phyloP scores from a whole-genome alignment of 2,888 invertebrate genomes.

The Chrysomela aeneicollis region DNA sequence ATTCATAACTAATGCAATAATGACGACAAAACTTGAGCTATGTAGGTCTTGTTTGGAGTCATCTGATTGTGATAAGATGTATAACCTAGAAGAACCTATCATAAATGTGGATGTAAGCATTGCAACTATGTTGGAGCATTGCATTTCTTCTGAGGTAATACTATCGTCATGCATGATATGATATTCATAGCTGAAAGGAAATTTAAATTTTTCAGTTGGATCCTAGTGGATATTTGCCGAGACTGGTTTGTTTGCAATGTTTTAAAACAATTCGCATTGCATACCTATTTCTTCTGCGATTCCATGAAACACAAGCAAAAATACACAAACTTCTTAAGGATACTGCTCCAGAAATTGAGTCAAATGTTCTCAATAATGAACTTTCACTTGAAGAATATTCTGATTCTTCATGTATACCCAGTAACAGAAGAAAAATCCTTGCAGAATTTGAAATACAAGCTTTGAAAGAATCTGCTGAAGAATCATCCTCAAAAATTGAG shows the following conservation, averaged over 20 bases:
- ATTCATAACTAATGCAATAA: background rate
- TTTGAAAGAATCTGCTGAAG: background rate
- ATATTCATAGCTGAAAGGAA: background rate
- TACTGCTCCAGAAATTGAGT: background rate
- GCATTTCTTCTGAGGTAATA: conserved; percentile 31
- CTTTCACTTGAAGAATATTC: too few species aligned
- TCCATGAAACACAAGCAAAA: conserved; percentile 34
- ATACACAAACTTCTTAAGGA: conserved; percentile 9
- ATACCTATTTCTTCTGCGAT: conserved; percentile 38
- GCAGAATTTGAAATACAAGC: background rate
- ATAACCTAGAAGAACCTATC: conserved; percentile 28
- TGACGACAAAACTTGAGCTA: background rate
- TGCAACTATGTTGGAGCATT: conserved; percentile 33
- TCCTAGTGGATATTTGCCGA: conserved; percentile 29
- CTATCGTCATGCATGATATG: background rate
- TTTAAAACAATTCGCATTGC: conserved; percentile 37
- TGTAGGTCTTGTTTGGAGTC: conserved; percentile 33
- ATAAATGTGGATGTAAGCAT: conserved; percentile 31
- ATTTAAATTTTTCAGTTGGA: conserved; percentile 27
- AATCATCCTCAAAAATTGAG: background rate
- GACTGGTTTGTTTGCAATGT: conserved; percentile 35
- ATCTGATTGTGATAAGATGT: conserved; percentile 24
- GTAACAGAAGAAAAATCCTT: background rate
- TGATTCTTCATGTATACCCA: too few species aligned
- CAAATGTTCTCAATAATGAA: background rate